Evolutionary conservation across 1,140 invertebrate species (phyloP).

Genomic region (Heliothis virescens): DNA sequence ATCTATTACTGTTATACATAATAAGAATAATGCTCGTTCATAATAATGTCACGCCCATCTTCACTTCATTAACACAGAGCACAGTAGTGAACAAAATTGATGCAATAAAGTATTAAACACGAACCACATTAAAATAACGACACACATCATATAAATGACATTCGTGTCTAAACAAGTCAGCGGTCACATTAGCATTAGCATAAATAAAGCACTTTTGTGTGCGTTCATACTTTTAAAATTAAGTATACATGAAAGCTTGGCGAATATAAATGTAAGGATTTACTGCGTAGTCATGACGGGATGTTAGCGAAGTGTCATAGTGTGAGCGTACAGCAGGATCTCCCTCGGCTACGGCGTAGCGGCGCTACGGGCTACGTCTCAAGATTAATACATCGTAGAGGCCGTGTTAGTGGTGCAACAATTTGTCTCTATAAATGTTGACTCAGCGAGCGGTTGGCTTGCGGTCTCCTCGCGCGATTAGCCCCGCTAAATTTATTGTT

Average conservation of each 20-base stretch:
- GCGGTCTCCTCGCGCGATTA: constrained; percentile 82
- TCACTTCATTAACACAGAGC: constrained; percentile 36
- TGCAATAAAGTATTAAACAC: constrained; percentile 53
- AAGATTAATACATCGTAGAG: constrained; percentile 84
- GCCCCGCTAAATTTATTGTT: constrained; percentile 85
- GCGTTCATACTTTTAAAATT: constrained; percentile 44
- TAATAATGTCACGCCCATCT: constrained; percentile 47
- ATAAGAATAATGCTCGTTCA: constrained; percentile 38
- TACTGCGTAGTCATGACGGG: constrained; percentile 26
- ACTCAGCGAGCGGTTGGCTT: constrained; percentile 81
- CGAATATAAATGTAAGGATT: constrained; percentile 9
- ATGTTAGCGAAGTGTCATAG: constrained; percentile 39
- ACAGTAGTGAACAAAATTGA: constrained; percentile 50
- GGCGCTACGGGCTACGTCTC: constrained; percentile 57
- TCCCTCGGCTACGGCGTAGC: constrained; percentile 48
- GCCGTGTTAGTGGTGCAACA: constrained; percentile 80
- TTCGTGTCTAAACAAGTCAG: constrained; percentile 61
- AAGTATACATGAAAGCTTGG: constrained; percentile 2
- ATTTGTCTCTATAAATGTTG: constrained; percentile 86
- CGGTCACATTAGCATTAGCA: constrained; percentile 62
- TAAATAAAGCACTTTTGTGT: constrained; percentile 59
- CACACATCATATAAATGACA: constrained; percentile 62
- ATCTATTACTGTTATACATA: constrained; percentile 10
- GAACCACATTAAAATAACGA: constrained; percentile 60
- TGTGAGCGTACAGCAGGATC: constrained; percentile 36